Evolutionary conservation across 2,113 vertebrate species (phyloP), one percentile per base, ranked within the genome.

Genomic region (Tursiops truncatus): DNA sequence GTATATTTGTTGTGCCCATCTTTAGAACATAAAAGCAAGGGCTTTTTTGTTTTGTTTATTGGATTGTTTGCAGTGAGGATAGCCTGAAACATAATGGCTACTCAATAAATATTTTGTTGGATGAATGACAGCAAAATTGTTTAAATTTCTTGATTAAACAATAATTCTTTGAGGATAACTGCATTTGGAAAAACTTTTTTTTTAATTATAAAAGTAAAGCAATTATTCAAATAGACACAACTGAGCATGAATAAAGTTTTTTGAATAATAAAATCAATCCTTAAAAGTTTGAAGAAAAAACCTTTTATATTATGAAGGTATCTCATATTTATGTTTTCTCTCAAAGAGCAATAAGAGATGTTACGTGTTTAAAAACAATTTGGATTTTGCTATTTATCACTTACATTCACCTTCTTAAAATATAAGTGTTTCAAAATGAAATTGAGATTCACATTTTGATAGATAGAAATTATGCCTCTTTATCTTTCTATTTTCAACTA

Each of bases 401-500:
- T 83, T 68, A 26, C 31, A 80, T 60, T 96, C 68, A 70, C 26
- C 44, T 92, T 77, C 88, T 74, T 73, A 95, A 92, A 81, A 63
- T 20, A 62, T 50, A 90, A 63, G 3, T 60, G 26, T 79, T 81
- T 79, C 58, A 81, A 68, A 94, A 73, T 87, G 33, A 89, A 95
- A 86, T 67, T 60, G 62, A 87, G 70, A 92, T 47, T 87, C 65
- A 79, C 31, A 77, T 82, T 90, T 70, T 77, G 20, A 21, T n/a
- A 86, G 31, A 70, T 71, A 60, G 50, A 89, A 92, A 85, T 53
- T 60, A 82, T 47, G 33, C 33, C 41, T 83, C 76, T n/a, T 82
- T 80, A 63, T 28, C 38, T 93, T 96, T 80, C 15, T 38, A 94
- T 84, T 90, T 93, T 92, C 41, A 94, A 86, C 79, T 36, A 6